Evolutionary conservation across 2,113 vertebrate genomes (phyloP).

Genomic region (Eublepharis macularius): DNA sequence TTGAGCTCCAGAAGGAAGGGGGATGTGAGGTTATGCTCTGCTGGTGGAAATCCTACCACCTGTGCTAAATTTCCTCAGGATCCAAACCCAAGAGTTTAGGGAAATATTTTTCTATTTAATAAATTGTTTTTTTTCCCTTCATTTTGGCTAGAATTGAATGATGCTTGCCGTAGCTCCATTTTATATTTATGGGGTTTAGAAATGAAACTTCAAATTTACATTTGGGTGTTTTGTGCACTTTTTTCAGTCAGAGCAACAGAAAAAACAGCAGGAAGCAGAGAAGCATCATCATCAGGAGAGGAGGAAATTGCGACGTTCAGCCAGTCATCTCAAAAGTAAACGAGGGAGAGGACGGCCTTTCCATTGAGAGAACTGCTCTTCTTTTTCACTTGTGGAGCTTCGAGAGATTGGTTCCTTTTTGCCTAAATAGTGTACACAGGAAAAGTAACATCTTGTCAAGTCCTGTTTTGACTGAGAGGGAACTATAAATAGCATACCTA

Average conservation of each 20-base stretch:
- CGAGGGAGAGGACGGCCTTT: slow-evolving; percentile 64
- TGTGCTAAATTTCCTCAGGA: too few species aligned
- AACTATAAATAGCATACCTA: not conserved
- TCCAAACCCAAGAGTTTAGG: not conserved
- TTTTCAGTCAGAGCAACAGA: slow-evolving; percentile 89
- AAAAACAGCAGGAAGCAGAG: slow-evolving; percentile 88
- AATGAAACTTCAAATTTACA: not conserved
- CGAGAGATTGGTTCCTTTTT: slow-evolving; percentile 1
- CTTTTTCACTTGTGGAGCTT: not conserved
- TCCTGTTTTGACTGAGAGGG: not conserved
- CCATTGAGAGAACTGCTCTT: slow-evolving; percentile 43
- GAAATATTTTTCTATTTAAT: not conserved
- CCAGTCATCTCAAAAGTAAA: slow-evolving; percentile 80
- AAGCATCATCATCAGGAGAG: slow-evolving; percentile 88
- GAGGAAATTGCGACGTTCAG: slow-evolving; percentile 86
- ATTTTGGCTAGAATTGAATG: not conserved
- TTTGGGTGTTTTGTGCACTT: slow-evolving; percentile 21
- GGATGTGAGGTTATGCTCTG: too few species aligned
- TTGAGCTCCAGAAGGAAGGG: too few species aligned
- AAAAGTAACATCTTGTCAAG: not conserved
- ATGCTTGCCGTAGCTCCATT: not conserved
- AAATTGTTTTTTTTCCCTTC: not conserved
- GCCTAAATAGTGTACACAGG: not conserved
- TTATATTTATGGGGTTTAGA: not conserved
- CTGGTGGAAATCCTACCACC: too few species aligned